Evolutionary conservation across 1,140 invertebrate genomes (phyloP).

Genomic region (Neotoxoptera formosana): DNA sequence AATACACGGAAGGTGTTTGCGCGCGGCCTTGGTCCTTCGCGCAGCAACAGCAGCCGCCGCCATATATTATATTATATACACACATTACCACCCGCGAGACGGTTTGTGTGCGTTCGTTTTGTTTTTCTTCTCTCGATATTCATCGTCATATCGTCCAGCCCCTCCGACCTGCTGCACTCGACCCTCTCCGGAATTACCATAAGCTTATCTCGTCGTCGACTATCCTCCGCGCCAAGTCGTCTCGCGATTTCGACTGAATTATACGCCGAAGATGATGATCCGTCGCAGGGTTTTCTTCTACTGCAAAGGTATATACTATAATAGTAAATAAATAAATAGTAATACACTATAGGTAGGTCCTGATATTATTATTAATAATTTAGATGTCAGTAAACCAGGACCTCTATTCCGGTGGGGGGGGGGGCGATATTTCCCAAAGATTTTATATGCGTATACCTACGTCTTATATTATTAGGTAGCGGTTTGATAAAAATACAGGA

Average conservation of each 20-base stretch:
- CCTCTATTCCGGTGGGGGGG: too few species aligned
- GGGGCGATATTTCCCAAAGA: too few species aligned
- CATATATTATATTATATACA: background rate
- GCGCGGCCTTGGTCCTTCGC: background rate
- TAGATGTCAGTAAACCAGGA: too few species aligned
- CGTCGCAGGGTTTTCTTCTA: background rate
- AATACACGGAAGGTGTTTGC: constrained; percentile 32
- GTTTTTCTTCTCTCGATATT: background rate
- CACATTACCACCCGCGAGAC: constrained; percentile 18
- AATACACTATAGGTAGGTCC: too few species aligned
- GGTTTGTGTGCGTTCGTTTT: background rate
- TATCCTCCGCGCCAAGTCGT: background rate
- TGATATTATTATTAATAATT: too few species aligned
- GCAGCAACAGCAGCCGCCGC: background rate
- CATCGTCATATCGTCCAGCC: background rate
- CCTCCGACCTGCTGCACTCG: too few species aligned
- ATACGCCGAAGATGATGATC: background rate
- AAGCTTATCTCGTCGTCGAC: background rate
- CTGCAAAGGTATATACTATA: too few species aligned
- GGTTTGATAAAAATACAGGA: background rate
- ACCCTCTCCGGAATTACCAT: background rate
- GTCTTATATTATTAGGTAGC: too few species aligned
- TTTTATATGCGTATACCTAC: too few species aligned
- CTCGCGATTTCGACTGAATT: background rate
- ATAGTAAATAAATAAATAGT: too few species aligned